These are phyloP conservation scores for Biston stratarius DNA, from an alignment of 2,888 invertebrate genomes.

Conservation along the genomic window DNA sequence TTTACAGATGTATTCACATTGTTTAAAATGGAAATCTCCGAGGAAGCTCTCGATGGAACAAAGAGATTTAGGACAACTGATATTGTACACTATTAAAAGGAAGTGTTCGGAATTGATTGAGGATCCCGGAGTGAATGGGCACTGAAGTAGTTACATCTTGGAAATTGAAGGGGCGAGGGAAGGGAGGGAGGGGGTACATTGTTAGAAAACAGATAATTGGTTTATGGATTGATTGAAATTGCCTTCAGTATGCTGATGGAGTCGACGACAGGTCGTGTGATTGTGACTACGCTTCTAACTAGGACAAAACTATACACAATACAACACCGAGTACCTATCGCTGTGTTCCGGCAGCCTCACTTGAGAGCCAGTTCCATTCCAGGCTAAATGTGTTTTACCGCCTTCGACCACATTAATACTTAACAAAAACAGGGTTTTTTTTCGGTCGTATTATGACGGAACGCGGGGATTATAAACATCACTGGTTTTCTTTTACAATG, in stretches of 20 bases:
- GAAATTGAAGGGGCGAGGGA: conserved; percentile 3
- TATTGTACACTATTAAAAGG: conserved; percentile 41
- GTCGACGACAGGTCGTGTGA: neutral
- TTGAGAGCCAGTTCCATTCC: too few relatives aligned
- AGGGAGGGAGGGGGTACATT: neutral
- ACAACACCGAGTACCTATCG: too few relatives aligned
- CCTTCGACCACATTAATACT: too few relatives aligned
- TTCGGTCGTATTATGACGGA: too few relatives aligned
- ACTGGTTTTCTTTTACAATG: too few relatives aligned
- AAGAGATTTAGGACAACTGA: conserved; percentile 41
- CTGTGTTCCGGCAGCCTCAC: too few relatives aligned
- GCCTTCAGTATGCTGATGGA: neutral
- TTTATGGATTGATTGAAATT: conserved; percentile 16
- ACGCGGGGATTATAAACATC: too few relatives aligned
- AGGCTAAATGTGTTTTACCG: too few relatives aligned
- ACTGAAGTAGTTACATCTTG: conserved; percentile 22
- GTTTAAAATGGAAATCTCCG: conserved; percentile 37
- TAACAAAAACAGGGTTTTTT: too few relatives aligned
- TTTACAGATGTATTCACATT: conserved; percentile 23
- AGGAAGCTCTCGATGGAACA: conserved; percentile 34
- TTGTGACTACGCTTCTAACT: too few relatives aligned
- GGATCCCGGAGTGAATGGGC: conserved; percentile 28
- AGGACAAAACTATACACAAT: too few relatives aligned
- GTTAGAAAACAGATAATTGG: conserved; percentile 7
- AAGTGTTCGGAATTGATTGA: conserved; percentile 41